Percentiles rank a stretch among this genome's conserved stretches.
Evolutionary conservation across 92 coral and sea anemone genomes (phyloP).

Genomic region (Parazoanthus swiftii): DNA sequence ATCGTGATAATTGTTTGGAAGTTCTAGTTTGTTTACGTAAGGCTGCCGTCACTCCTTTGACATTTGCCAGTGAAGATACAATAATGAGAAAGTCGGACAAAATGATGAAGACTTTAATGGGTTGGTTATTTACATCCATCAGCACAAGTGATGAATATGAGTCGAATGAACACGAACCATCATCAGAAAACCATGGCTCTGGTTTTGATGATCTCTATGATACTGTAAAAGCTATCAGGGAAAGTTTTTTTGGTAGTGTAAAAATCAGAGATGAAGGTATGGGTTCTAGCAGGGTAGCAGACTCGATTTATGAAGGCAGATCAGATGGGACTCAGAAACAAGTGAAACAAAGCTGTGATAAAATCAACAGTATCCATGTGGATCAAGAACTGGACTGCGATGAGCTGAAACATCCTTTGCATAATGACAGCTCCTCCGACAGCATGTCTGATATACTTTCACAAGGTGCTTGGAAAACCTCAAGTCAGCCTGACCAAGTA

Average conservation of each 20-base stretch:
- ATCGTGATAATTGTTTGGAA: constrained; percentile 51
- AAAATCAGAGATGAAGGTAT: neutral
- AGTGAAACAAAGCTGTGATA: neutral
- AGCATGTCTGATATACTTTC: neutral
- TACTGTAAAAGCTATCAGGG: constrained; percentile 67
- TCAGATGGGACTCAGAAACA: neutral
- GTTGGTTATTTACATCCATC: constrained; percentile 59
- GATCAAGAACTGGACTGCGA: neutral
- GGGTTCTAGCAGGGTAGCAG: neutral
- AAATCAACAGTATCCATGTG: neutral
- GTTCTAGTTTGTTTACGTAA: constrained; percentile 73
- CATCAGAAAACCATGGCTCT: constrained; percentile 44
- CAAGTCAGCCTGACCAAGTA: neutral
- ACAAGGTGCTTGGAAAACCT: neutral
- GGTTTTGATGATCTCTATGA: constrained; percentile 75
- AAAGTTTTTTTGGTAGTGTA: neutral
- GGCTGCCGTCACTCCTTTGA: constrained; percentile 61
- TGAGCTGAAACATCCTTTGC: neutral
- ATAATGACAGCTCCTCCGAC: neutral
- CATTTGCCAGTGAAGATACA: constrained; percentile 71
- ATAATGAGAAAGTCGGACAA: constrained; percentile 61
- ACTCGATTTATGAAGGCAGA: neutral
- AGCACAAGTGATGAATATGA: neutral
- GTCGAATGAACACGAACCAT: neutral
- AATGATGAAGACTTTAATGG: constrained; percentile 69